phyloP scores from a whole-genome alignment of 1,140 invertebrate genomes.

The Euwallacea fornicatus region DNA sequence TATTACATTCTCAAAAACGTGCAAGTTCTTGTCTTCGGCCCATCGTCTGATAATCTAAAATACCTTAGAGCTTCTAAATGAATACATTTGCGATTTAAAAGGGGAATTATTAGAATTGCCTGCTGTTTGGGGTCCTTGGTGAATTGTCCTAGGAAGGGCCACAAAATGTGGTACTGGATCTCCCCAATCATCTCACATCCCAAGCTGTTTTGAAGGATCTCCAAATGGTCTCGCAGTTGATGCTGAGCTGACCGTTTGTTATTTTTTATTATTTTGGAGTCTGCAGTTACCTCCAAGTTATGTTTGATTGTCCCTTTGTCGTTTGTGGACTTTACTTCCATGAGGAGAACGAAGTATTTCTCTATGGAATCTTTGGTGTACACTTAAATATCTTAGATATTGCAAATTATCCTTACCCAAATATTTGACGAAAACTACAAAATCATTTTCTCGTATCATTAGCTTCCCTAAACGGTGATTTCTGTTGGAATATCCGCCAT shows the following conservation, averaged over 20 bases:
- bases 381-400: not conserved
- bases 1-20: slow-evolving; percentile 49
- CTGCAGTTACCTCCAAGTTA: slow-evolving; percentile 42
- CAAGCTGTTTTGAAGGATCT: slow-evolving; percentile 45
- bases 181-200: not conserved
- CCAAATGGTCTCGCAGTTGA: slow-evolving; percentile 51
- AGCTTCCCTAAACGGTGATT: slow-evolving; percentile 50
- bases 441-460: slow-evolving; percentile 53
- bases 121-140: slow-evolving; percentile 47
- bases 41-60: slow-evolving; percentile 43
- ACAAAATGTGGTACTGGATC: slow-evolving; percentile 49
- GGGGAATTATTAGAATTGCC: not conserved
- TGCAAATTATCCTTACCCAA: slow-evolving; percentile 40
- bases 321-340: slow-evolving; percentile 53
- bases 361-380: slow-evolving; percentile 33
- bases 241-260: slow-evolving; percentile 53
- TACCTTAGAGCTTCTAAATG: too few relatives aligned
- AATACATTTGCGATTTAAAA: too few relatives aligned
- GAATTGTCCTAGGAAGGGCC: slow-evolving; percentile 48
- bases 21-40: slow-evolving; percentile 48
- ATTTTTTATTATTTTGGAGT: slow-evolving; percentile 51
- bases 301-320: slow-evolving; percentile 40
- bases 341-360: slow-evolving; percentile 44
- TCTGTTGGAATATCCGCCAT: slow-evolving; percentile 50
- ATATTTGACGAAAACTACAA: slow-evolving; percentile 50